Evolutionary conservation across 2,797 vertebrate species (phyloP).

Genomic region (Pangasius sanitwongsei): DNA sequence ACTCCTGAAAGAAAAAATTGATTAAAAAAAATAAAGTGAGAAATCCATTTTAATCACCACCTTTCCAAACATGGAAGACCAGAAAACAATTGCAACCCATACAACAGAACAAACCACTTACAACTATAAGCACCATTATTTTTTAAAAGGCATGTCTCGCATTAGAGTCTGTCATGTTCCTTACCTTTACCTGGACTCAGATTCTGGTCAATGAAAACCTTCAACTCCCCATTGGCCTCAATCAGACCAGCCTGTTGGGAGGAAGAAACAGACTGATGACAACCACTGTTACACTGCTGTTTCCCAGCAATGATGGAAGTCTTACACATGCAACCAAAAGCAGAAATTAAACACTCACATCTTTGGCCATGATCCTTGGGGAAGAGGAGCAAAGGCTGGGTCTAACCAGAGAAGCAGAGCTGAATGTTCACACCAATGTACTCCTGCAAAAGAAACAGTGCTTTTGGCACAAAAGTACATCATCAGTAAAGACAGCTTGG

Average conservation of each 20-base stretch:
- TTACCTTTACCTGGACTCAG: slow-evolving; percentile 98
- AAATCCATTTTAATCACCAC: background rate
- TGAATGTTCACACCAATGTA: slow-evolving; percentile 55
- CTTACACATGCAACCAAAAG: slow-evolving; percentile 8
- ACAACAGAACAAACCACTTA: background rate
- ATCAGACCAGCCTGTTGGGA: slow-evolving; percentile 90
- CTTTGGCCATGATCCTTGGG: slow-evolving; percentile 84
- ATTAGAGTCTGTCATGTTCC: slow-evolving; percentile 32
- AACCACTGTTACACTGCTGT: background rate
- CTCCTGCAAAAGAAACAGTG: slow-evolving; percentile 61
- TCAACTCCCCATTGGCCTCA: slow-evolving; percentile 99
- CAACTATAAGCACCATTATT: too few relatives aligned
- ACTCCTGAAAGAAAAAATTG: slow-evolving; percentile 77
- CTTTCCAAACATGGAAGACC: background rate
- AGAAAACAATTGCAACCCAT: background rate
- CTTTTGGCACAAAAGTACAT: slow-evolving; percentile 28
- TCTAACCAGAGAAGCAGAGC: slow-evolving; percentile 62
- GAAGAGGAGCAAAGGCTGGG: slow-evolving; percentile 67
- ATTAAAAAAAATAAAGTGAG: too few relatives aligned
- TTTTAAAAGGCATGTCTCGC: background rate
- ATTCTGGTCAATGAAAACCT: slow-evolving; percentile 99
- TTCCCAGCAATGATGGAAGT: background rate
- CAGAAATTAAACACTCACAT: slow-evolving; percentile 70
- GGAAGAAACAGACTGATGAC: slow-evolving; percentile 32
- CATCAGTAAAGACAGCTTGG: slow-evolving; percentile 25